Conservation (phyloP, 2,888 invertebrate genomes). For the Nemoura dubitans region DNA sequence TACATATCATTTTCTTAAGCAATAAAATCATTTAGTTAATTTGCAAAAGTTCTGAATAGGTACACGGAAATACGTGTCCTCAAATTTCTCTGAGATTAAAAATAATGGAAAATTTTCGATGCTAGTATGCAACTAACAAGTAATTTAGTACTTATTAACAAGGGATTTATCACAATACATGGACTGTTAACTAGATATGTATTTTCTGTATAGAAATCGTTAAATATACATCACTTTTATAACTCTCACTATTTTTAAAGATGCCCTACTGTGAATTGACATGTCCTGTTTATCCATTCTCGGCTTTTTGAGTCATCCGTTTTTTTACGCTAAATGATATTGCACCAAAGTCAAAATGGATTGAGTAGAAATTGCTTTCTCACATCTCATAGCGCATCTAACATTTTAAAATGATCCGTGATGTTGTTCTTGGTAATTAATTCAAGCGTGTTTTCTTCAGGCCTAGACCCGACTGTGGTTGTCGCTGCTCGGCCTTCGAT, state of each 20-base stretch:
- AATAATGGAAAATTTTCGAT: not conserved
- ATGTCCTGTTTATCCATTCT: not conserved
- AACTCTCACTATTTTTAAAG: not conserved
- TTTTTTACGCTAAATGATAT: not conserved
- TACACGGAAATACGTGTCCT: no score
- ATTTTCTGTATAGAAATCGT: not conserved
- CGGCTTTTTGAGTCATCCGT: not conserved
- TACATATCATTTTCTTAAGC: no score
- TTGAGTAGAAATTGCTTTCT: not conserved
- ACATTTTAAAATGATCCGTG: not conserved
- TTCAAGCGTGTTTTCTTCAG: slow-evolving; percentile 39
- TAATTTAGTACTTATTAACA: not conserved
- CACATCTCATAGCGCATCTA: not conserved
- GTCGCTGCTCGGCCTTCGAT: slow-evolving; percentile 64
- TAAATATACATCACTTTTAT: not conserved
- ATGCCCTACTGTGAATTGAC: not conserved
- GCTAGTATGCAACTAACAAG: not conserved
- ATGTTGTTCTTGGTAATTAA: not conserved
- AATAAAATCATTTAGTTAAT: no score
- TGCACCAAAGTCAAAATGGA: not conserved
- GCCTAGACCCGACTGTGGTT: slow-evolving; percentile 39
- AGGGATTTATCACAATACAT: not conserved
- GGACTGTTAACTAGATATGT: not conserved
- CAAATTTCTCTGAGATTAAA: no score
- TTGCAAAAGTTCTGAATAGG: no score